phyloP scores from a whole-genome alignment of 1,140 invertebrate genomes.

The Temnothorax curvispinosus region DNA sequence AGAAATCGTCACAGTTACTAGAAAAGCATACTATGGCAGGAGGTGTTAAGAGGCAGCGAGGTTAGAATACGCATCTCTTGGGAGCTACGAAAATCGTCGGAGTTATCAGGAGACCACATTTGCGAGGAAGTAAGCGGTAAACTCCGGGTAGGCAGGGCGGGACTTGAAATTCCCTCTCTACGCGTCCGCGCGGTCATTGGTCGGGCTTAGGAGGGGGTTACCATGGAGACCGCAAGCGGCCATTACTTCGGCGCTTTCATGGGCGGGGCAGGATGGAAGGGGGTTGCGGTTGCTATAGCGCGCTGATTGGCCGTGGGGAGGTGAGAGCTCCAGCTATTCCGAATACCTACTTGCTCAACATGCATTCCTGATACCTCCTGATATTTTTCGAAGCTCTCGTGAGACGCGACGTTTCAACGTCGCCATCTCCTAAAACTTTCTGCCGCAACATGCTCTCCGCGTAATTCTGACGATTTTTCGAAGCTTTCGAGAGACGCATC shows the following conservation, averaged over 20 bases:
- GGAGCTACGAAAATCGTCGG: neutral
- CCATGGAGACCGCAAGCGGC: neutral
- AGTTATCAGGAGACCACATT: neutral
- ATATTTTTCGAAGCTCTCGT: constrained; percentile 12
- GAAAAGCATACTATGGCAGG: neutral
- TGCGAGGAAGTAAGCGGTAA: neutral
- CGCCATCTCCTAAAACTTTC: neutral
- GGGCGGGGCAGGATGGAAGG: no score
- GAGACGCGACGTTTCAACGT: neutral
- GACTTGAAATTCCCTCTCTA: no score
- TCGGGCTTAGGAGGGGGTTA: neutral
- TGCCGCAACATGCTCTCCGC: neutral
- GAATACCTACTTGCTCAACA: neutral
- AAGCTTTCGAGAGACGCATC: neutral
- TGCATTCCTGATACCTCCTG: neutral
- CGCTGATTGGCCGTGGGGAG: no score
- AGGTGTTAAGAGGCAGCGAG: neutral
- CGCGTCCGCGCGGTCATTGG: neutral
- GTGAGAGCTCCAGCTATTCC: neutral
- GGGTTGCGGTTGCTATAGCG: no score
- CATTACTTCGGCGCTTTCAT: neutral
- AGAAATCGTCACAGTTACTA: neutral
- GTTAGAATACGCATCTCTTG: constrained; percentile 5
- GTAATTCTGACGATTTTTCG: neutral
- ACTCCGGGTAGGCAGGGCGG: neutral